phyloP scores from a whole-genome alignment of 1,140 invertebrate species.

The Thaumetopoea pityocampa region DNA sequence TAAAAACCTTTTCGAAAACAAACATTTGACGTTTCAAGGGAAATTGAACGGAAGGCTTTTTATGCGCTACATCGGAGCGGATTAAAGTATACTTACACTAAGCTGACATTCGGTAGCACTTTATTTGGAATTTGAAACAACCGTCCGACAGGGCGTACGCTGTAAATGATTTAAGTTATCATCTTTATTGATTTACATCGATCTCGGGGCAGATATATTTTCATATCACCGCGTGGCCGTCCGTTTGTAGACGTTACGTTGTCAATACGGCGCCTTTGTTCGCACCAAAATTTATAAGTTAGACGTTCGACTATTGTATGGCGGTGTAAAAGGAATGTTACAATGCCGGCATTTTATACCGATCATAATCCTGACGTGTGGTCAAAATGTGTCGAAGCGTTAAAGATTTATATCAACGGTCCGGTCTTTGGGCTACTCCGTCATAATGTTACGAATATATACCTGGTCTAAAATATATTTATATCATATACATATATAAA shows the following conservation, averaged over 20 bases:
- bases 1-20: constrained; percentile 65
- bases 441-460: constrained; percentile 14
- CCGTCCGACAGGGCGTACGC: constrained; percentile 23
- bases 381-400: constrained; percentile 69
- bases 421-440: constrained; percentile 19
- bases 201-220: constrained; percentile 62
- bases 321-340: constrained; percentile 40
- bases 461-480: constrained; percentile 7
- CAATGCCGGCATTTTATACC: constrained; percentile 63
- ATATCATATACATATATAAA: background rate
- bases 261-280: constrained; percentile 72
- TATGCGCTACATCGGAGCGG: constrained; percentile 30
- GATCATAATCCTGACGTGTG: constrained; percentile 67
- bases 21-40: constrained; percentile 68
- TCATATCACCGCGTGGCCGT: constrained; percentile 53
- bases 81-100: constrained; percentile 27
- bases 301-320: constrained; percentile 63
- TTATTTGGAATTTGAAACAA: constrained; percentile 28
- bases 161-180: constrained; percentile 54
- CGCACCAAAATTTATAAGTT: constrained; percentile 71
- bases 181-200: constrained; percentile 63
- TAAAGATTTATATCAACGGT: constrained; percentile 61
- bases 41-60: constrained; percentile 62
- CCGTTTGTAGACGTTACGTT: constrained; percentile 60
- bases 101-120: constrained; percentile 39